Percentiles rank a stretch among this genome's conserved stretches.
Evolutionary conservation across 2,113 vertebrate species (phyloP).

Genomic region (Podarcis cretensis): DNA sequence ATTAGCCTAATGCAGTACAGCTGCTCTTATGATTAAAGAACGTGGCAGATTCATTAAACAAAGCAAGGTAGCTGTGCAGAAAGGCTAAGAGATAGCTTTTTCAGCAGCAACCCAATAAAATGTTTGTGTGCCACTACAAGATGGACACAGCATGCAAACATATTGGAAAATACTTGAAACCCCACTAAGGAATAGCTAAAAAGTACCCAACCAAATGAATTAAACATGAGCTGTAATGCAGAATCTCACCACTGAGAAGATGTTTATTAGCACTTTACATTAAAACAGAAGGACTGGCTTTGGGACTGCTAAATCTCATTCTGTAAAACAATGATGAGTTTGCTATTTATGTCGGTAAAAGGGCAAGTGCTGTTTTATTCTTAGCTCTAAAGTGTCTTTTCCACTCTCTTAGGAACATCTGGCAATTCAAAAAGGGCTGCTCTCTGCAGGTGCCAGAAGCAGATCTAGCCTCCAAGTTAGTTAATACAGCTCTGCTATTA

Average conservation of each 20-base stretch:
- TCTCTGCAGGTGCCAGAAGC: not conserved
- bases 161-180: constrained; percentile 22
- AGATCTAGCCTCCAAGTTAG: not conserved
- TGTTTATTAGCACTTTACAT: constrained; percentile 36
- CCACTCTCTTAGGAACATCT: constrained; percentile 20
- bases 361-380: constrained; percentile 18
- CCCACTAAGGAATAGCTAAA: constrained; percentile 29
- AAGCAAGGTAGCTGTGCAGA: not conserved
- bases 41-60: not conserved
- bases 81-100: constrained; percentile 14
- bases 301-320: constrained; percentile 47
- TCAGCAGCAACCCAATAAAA: not conserved
- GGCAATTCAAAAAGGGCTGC: not conserved
- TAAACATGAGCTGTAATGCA: constrained; percentile 25
- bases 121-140: not conserved
- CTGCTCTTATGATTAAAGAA: constrained; percentile 12
- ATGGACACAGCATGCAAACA: constrained; percentile 15
- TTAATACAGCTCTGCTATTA: not conserved
- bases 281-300: constrained; percentile 25
- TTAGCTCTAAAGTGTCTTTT: constrained; percentile 14
- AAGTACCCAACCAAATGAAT: constrained; percentile 32
- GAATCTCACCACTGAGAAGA: constrained; percentile 29
- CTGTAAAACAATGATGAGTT: constrained; percentile 30
- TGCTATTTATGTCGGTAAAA: constrained; percentile 39
- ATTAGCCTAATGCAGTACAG: constrained; percentile 4